Evolutionary conservation across 2,113 vertebrate genomes (phyloP).

Genomic region (Ailurus styani): DNA sequence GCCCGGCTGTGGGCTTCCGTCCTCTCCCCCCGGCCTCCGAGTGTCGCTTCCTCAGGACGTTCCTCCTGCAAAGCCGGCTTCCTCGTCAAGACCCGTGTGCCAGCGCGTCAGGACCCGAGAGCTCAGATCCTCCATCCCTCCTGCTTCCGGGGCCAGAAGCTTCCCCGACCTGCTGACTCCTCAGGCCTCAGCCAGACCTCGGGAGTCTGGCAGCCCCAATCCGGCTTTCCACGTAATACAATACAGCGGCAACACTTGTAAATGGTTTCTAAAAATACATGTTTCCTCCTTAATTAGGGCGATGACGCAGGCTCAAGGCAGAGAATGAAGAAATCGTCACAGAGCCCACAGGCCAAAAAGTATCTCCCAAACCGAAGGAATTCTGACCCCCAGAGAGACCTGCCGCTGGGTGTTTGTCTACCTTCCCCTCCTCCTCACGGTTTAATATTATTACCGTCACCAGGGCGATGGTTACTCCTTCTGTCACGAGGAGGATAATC

Average conservation of each 20-base stretch:
- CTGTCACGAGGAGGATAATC: too few species aligned
- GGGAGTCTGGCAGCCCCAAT: neutral
- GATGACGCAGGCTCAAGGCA: neutral
- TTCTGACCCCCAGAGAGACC: too few species aligned
- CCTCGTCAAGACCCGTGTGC: rapidly evolving
- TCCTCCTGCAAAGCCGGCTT: neutral
- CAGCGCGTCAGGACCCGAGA: neutral
- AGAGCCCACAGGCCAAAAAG: neutral
- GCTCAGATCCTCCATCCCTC: neutral
- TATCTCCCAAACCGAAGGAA: neutral
- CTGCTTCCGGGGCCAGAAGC: neutral
- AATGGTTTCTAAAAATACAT: neutral
- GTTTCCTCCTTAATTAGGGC: neutral
- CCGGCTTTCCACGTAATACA: neutral
- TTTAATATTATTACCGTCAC: neutral
- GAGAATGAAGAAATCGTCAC: neutral
- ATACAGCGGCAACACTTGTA: neutral
- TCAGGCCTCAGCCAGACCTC: neutral
- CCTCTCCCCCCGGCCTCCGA: neutral
- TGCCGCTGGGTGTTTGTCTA: neutral
- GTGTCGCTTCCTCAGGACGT: neutral
- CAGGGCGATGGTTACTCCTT: neutral
- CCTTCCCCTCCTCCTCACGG: neutral
- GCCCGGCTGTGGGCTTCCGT: rapidly evolving
- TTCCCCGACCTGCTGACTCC: neutral